Evolutionary conservation across 2,888 invertebrate genomes (phyloP).

Genomic region (Eumacrocentrus americanus): DNA sequence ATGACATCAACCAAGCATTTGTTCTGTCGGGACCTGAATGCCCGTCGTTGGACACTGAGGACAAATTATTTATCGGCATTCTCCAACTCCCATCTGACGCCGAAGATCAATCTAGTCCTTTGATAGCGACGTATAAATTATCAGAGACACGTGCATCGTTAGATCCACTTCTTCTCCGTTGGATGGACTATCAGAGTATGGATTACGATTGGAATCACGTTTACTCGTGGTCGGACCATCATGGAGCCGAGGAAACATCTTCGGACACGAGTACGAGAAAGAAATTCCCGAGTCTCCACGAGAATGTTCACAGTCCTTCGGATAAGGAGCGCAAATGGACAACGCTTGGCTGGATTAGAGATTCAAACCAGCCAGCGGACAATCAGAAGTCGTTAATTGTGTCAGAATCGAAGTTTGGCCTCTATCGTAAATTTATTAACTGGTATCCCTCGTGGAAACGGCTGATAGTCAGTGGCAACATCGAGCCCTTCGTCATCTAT

Average conservation of each 20-base stretch:
- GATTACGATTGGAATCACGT: slow-evolving; percentile 40
- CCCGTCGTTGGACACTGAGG: slow-evolving; percentile 31
- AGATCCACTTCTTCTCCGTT: slow-evolving; percentile 71
- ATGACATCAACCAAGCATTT: slow-evolving; percentile 64
- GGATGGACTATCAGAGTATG: slow-evolving; percentile 67
- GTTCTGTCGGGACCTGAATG: slow-evolving; percentile 66
- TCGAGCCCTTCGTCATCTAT: slow-evolving; percentile 68
- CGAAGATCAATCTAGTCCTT: slow-evolving; percentile 45
- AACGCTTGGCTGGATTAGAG: slow-evolving; percentile 12
- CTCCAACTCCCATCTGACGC: slow-evolving; percentile 55
- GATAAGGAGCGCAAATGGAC: slow-evolving; percentile 47
- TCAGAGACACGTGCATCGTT: slow-evolving; percentile 65
- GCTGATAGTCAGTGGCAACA: slow-evolving; percentile 64
- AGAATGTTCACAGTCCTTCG: slow-evolving; percentile 59
- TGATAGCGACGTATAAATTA: slow-evolving; percentile 63
- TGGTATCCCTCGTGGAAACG: slow-evolving; percentile 66
- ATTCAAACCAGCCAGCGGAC: not conserved
- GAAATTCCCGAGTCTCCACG: slow-evolving; percentile 57
- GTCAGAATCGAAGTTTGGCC: not conserved
- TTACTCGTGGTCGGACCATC: slow-evolving; percentile 29
- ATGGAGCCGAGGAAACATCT: slow-evolving; percentile 46
- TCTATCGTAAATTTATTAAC: slow-evolving; percentile 52
- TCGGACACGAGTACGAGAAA: slow-evolving; percentile 51
- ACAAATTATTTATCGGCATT: slow-evolving; percentile 49
- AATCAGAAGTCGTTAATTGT: not conserved